These are phyloP conservation scores for Cryptops parisi DNA, from an alignment of 2,888 invertebrate genomes.

Conservation along the genomic window DNA sequence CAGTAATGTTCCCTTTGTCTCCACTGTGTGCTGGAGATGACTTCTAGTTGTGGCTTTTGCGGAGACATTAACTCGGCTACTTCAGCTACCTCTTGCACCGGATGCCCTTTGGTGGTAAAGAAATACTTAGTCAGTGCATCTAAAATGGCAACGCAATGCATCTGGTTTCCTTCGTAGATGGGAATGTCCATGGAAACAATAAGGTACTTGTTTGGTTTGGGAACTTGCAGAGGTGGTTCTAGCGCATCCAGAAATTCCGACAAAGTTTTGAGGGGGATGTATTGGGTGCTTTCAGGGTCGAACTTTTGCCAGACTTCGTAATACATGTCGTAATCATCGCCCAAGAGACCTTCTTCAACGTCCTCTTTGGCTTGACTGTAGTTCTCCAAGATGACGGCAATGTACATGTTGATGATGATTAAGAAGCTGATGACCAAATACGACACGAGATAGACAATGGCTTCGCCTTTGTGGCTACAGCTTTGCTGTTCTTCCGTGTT, in stretches of 20 bases:
- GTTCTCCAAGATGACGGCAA: conserved; percentile 98
- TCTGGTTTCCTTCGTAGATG: conserved; percentile 88
- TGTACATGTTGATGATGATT: conserved; percentile 99
- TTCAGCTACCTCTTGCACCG: conserved; percentile 82
- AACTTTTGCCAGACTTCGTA: conserved; percentile 99
- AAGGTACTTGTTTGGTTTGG: conserved; percentile 97
- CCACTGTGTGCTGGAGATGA: conserved; percentile 87
- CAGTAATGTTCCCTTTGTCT: conserved; percentile 94
- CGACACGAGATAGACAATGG: conserved; percentile 84
- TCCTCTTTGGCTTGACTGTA: conserved; percentile 98
- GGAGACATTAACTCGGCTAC: conserved; percentile 65
- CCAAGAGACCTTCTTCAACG: conserved; percentile 57
- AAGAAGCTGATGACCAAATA: conserved; percentile 96
- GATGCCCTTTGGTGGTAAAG: conserved; percentile 89
- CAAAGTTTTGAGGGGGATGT: conserved; percentile 83
- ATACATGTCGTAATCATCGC: conserved; percentile 99
- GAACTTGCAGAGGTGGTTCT: conserved; percentile 92
- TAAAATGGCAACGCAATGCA: conserved; percentile 96
- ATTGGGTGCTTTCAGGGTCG: conserved; percentile 94
- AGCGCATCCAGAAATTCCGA: conserved; percentile 91
- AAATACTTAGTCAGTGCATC: conserved; percentile 97
- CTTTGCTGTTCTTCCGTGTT: conserved; percentile 50
- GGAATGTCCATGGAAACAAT: conserved; percentile 98
- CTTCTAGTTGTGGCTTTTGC: conserved; percentile 80
- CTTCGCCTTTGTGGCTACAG: conserved; percentile 86